Evolutionary conservation across 2,888 invertebrate genomes (phyloP).

Genomic region (Strigamia maritima): DNA sequence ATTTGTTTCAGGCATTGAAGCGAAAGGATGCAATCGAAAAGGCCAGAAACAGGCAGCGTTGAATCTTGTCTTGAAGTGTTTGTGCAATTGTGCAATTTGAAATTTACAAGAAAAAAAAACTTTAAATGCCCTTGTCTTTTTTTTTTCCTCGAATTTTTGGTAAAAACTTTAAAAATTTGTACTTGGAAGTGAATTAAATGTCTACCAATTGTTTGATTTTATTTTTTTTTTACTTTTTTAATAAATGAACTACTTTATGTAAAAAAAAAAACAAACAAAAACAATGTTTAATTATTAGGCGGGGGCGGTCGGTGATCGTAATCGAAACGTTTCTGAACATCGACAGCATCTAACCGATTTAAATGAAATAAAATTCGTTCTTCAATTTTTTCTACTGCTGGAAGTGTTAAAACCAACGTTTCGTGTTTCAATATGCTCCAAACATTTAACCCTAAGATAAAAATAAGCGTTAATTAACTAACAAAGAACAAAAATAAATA

Average conservation of each 20-base stretch:
- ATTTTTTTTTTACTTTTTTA: not conserved
- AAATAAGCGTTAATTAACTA: not conserved
- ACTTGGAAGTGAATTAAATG: conserved; percentile 19
- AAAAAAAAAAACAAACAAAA: not conserved
- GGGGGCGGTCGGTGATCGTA: not conserved
- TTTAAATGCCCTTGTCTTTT: not conserved
- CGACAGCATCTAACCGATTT: conserved; percentile 56
- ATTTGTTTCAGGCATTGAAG: not conserved
- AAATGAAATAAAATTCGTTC: conserved; percentile 68
- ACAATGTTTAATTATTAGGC: not conserved
- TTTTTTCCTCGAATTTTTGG: not conserved
- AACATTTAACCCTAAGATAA: conserved; percentile 71
- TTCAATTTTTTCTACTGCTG: conserved; percentile 81
- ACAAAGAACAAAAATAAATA: not conserved
- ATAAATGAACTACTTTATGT: conserved; percentile 3
- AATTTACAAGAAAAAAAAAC: conserved; percentile 13
- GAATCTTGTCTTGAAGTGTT: not conserved
- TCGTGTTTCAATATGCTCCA: conserved; percentile 96
- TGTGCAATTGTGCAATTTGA: not conserved
- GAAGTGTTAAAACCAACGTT: conserved; percentile 79
- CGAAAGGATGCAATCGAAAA: conserved; percentile 36
- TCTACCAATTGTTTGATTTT: not conserved
- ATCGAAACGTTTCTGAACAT: not conserved
- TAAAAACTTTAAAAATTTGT: not conserved
- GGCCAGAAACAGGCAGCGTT: conserved; percentile 10